Conservation (phyloP, 1,140 invertebrate species). For the Drosophila arizonae region DNA sequence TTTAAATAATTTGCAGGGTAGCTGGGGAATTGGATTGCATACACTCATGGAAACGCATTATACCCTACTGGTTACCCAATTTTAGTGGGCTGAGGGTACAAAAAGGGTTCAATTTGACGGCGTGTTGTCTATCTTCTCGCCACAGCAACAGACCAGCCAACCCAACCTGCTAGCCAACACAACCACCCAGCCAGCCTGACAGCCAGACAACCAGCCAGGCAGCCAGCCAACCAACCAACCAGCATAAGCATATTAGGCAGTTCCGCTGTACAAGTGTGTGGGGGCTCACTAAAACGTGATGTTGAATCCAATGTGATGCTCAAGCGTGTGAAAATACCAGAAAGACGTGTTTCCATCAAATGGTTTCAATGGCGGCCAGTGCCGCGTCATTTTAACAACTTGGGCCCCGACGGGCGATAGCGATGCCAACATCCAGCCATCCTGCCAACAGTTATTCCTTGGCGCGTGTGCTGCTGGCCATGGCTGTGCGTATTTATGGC, state of each 20-base stretch:
- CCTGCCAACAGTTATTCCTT: constrained; percentile 4
- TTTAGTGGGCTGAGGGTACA: background rate
- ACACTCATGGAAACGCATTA: no score
- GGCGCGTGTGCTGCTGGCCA: constrained; percentile 70
- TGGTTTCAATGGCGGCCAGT: constrained; percentile 57
- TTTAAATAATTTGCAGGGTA: no score
- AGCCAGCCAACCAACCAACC: constrained; percentile 26
- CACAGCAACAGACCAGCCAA: constrained; percentile 4
- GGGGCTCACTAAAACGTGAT: constrained; percentile 75
- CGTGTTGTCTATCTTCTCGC: constrained; percentile 32
- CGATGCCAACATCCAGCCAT: constrained; percentile 16
- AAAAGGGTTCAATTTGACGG: constrained; percentile 64
- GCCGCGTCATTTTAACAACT: constrained; percentile 40
- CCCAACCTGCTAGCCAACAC: constrained; percentile 1
- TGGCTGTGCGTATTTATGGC: constrained; percentile 70
- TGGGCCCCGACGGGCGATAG: constrained; percentile 7
- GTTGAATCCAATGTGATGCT: constrained; percentile 82
- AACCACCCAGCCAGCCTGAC: no score
- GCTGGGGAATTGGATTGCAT: no score
- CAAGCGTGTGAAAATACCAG: constrained; percentile 82
- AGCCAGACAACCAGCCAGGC: constrained; percentile 17
- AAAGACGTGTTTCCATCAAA: constrained; percentile 82
- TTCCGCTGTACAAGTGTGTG: constrained; percentile 29
- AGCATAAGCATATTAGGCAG: constrained; percentile 73
- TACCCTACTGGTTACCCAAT: no score